A percentile compares a stretch with the other conserved stretches of the same genome.
phyloP scores from a whole-genome alignment of 1,140 invertebrate species.

The Chrysomallon squamiferum region DNA sequence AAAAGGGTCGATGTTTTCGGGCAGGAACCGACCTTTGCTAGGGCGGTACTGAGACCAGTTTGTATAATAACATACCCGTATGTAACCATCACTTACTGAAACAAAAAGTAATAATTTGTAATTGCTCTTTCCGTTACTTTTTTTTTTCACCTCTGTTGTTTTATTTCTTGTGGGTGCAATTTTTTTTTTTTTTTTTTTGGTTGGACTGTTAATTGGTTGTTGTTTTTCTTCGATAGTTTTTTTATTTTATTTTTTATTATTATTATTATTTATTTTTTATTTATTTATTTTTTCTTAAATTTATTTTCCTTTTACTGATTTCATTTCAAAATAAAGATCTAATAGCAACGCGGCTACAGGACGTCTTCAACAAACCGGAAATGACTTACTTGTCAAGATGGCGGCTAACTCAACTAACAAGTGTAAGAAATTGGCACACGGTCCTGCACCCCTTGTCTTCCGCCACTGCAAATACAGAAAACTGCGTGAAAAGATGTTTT shows the following conservation, averaged over 20 bases:
- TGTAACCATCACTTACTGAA: neutral
- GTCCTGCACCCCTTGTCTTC: too few species aligned
- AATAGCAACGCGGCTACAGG: too few species aligned
- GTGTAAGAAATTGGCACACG: too few species aligned
- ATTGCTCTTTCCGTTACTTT: neutral
- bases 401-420: too few species aligned
- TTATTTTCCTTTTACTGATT: too few species aligned
- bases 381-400: too few species aligned
- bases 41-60: constrained; percentile 92
- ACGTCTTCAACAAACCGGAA: too few species aligned
- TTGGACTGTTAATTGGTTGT: neutral
- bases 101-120: neutral
- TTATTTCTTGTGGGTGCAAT: neutral
- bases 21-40: constrained; percentile 82
- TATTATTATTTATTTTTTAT: neutral
- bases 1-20: constrained; percentile 82
- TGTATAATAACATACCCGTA: constrained; percentile 85
- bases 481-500: too few species aligned
- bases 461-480: too few species aligned
- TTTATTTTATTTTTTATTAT: neutral
- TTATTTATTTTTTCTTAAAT: neutral
- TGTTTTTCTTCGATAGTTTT: neutral
- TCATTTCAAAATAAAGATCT: too few species aligned
- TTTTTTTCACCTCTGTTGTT: neutral
- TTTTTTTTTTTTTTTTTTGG: neutral